Conservation (phyloP, 2,113 vertebrate species). For the Herpailurus yagouaroundi region DNA sequence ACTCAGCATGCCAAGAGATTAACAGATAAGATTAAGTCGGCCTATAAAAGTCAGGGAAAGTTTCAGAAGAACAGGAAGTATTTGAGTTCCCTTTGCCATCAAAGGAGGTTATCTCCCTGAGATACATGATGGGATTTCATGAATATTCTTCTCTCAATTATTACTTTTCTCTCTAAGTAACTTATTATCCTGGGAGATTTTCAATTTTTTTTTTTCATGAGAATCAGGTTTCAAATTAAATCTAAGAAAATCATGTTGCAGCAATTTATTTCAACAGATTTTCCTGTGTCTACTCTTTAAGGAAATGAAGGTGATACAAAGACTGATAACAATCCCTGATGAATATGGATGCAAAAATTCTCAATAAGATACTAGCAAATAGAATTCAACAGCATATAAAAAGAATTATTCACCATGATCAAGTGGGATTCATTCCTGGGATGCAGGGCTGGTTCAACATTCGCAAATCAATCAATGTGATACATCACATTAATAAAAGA, state of each 20-base stretch:
- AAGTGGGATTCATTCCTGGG: too few relatives aligned
- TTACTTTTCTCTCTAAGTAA: constrained; percentile 39
- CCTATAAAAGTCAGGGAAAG: not conserved
- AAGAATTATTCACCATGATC: too few relatives aligned
- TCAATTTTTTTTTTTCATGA: constrained; percentile 40
- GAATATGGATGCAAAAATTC: too few relatives aligned
- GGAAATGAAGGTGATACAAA: not conserved
- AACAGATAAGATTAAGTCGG: constrained; percentile 2
- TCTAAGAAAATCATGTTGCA: not conserved
- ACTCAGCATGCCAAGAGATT: not conserved
- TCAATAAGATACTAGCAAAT: too few relatives aligned
- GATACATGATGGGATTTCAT: not conserved
- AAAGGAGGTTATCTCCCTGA: constrained; percentile 38
- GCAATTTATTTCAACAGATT: constrained; percentile 44
- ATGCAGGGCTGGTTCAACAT: too few relatives aligned
- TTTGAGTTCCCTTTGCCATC: not conserved
- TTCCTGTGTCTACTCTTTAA: not conserved
- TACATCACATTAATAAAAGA: too few relatives aligned
- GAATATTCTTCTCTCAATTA: constrained; percentile 60
- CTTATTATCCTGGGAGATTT: constrained; percentile 32
- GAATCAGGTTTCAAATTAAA: constrained; percentile 48
- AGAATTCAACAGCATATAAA: too few relatives aligned
- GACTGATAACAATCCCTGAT: not conserved
- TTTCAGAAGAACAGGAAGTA: not conserved
- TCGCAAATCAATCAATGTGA: too few relatives aligned